These are phyloP conservation scores for Microctenopoma lineatum DNA, from an alignment of 2,797 vertebrate genomes.

Conservation along the genomic window DNA sequence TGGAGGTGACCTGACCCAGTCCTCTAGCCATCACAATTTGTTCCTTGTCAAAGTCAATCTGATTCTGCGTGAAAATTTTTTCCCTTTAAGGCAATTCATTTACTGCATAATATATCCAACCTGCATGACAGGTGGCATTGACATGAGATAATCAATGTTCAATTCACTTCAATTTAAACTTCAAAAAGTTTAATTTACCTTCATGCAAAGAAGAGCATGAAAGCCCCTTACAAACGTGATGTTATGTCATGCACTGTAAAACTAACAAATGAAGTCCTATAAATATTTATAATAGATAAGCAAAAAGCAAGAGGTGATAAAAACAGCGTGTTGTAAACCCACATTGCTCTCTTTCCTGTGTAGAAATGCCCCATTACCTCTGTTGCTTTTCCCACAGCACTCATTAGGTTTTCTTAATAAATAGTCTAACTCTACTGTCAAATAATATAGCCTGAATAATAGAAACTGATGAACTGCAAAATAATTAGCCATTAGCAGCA, in stretches of 20 bases:
- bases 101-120: too few relatives aligned
- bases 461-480: conserved; percentile 19
- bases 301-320: not conserved
- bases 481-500: conserved; percentile 16
- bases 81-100: too few relatives aligned
- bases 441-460: conserved; percentile 9
- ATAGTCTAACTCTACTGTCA: conserved; percentile 13
- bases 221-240: not conserved
- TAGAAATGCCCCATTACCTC: conserved; percentile 15
- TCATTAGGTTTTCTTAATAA: conserved; percentile 38
- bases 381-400: not conserved
- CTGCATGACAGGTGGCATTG: too few relatives aligned
- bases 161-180: too few relatives aligned
- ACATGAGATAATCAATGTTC: too few relatives aligned
- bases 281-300: too few relatives aligned
- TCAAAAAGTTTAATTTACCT: too few relatives aligned
- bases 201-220: not conserved
- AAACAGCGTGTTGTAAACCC: not conserved
- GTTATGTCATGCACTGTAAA: not conserved
- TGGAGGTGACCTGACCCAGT: too few relatives aligned
- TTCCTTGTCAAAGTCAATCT: too few relatives aligned
- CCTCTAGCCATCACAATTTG: too few relatives aligned
- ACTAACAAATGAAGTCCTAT: not conserved
- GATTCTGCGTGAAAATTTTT: too few relatives aligned
- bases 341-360: not conserved